Conservation (phyloP, 2,888 invertebrate genomes). For the Drosophila neoperkinsi region DNA sequence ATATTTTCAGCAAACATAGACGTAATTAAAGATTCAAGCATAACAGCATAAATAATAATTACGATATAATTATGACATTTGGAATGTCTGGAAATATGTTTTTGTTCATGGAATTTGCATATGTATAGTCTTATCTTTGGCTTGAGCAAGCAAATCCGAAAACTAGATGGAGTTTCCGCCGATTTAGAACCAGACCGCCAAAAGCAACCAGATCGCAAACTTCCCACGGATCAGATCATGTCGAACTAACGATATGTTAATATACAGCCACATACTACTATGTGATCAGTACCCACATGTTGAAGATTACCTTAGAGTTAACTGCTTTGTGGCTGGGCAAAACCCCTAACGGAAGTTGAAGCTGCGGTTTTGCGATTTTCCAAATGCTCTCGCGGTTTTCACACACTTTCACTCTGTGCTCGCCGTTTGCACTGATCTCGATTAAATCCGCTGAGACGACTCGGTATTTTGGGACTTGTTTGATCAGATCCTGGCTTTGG, state of each 20-base stretch:
- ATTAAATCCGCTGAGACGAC: constrained; percentile 66
- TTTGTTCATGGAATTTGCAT: constrained; percentile 42
- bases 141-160: constrained; percentile 44
- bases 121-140: constrained; percentile 27
- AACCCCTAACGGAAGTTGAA: constrained; percentile 72
- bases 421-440: constrained; percentile 65
- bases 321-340: constrained; percentile 52
- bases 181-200: constrained; percentile 33
- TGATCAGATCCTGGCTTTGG: constrained; percentile 76
- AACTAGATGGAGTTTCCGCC: constrained; percentile 67
- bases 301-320: constrained; percentile 63
- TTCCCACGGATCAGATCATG: constrained; percentile 62
- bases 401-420: constrained; percentile 43
- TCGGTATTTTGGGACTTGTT: constrained; percentile 61
- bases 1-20: constrained; percentile 67
- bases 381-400: constrained; percentile 68
- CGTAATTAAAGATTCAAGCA: constrained; percentile 46
- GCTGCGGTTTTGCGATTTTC: constrained; percentile 49
- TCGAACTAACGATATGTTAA: constrained; percentile 74
- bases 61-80: constrained; percentile 75
- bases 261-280: constrained; percentile 27
- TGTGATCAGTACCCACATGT: constrained; percentile 65
- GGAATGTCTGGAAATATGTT: constrained; percentile 28
- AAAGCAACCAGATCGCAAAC: constrained; percentile 28
- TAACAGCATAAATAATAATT: constrained; percentile 83